phyloP scores from a whole-genome alignment of 2,113 vertebrate species.

The Anas platyrhynchos region DNA sequence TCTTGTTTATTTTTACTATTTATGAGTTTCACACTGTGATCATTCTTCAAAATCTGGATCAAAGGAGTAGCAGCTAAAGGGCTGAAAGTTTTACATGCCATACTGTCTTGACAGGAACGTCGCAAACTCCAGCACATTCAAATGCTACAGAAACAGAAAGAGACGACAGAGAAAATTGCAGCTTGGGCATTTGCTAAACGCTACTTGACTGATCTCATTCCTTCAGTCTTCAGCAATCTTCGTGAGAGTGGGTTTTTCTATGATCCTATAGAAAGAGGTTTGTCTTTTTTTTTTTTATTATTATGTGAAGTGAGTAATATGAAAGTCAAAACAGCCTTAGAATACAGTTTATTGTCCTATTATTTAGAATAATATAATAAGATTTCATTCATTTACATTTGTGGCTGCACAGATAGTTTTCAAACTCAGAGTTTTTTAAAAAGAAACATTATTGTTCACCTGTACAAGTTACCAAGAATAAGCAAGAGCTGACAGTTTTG shows the following conservation, averaged over 20 bases:
- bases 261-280: conserved; percentile 90
- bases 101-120: conserved; percentile 75
- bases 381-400: not conserved
- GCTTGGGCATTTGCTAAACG: conserved; percentile 82
- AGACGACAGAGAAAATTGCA: conserved; percentile 87
- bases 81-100: not conserved
- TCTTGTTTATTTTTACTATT: not conserved
- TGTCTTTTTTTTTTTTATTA: not conserved
- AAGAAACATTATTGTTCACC: not conserved
- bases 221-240: conserved; percentile 84
- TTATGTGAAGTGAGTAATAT: not conserved
- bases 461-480: not conserved
- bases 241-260: conserved; percentile 87
- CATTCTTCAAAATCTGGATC: not conserved
- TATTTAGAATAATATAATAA: not conserved
- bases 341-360: not conserved
- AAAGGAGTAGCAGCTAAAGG: not conserved
- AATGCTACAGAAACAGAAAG: conserved; percentile 78
- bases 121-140: conserved; percentile 83
- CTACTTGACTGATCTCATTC: conserved; percentile 88
- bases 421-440: not conserved
- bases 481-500: not conserved
- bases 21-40: not conserved
- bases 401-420: not conserved
- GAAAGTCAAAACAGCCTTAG: not conserved